Evolutionary conservation across 2,113 vertebrate species (phyloP), one percentile per base, ranked within the genome.

Genomic region (Diadophis punctatus): DNA sequence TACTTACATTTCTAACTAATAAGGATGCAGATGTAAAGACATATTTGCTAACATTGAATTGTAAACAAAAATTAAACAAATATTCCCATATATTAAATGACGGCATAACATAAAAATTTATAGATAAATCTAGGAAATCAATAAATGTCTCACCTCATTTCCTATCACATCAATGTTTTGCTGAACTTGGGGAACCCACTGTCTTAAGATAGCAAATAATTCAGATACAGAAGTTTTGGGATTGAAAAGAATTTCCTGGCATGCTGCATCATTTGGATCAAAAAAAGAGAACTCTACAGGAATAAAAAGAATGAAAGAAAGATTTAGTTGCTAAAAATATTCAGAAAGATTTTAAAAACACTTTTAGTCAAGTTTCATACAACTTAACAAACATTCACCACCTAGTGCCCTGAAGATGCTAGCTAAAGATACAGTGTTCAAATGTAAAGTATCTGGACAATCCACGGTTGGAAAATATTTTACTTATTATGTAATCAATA

Each of bases 131-230:
- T 43, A 91, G 84, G 25, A 39, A 85, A 53, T 22, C 3, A 4
- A 87, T 52, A 92, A 55, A 34, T 18, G 25, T 16, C 95, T 98
- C 94, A 99, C 99, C 99, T 99, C 98, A 63, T 98, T 99, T 90
- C 99, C 99, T 92, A 99, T 99, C 49, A 99, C 88, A 93, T 98
- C 96, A 11, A 99, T 98, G 95, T 98, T 99, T 96, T 98, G 98
- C 97, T 99, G 99, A 89, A 99, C 99, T 96, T 99, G 99, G 27
- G 99, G 99, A 93, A 99, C 99, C 99, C 99, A 99, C 86, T 99
- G 99, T 91, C 99, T 98, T 95, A 99, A 98, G 91, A 99, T 98
- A 49, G 99, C 99, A 94, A 99, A 99, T 94, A 99, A 97, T 97
- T 99, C 99, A 1, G 99, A 98, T 88, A 99, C 98, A 14, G 98